Evolutionary conservation across 2,113 vertebrate species (phyloP), one percentile per base, ranked within the genome.

Genomic region (Prietella phreatophila): DNA sequence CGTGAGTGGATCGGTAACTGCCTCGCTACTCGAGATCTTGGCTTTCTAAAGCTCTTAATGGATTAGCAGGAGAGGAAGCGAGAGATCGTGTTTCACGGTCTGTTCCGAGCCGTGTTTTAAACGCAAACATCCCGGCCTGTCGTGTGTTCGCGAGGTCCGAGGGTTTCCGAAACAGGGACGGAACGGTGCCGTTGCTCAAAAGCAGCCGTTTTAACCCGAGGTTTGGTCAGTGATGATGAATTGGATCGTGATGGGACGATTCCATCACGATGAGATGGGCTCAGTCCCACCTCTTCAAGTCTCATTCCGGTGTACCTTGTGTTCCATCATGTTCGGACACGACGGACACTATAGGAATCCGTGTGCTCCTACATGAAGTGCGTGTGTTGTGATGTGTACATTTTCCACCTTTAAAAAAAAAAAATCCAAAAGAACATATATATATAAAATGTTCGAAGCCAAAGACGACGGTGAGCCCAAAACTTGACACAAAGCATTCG

Each of bases 1-100:
- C 17, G 30, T 2, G 22, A 25, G 33, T 19, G 7, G 36, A 75
- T 85, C 50, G 65, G 39, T 73, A 69, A 58, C 83, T 8, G 65
- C 14, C 14, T 61, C 36, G 10, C 2, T 5, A 47, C 42, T 47
- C 42, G 1, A 10, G 13, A 27, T 47, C 10, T 85, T 36, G 22
- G 30, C 22, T 85, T 85, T 53, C 42, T 17, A 5, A 39, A 42
- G 55, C 71, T 60, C 55, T 76, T 47, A 85, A 76, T 85, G 84
- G 71, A 85, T 47, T 61, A n/a, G 14, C 69, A 47, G 6, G 36
- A 61, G 53, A 76, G 84, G 84, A 85, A 85, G 76, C 61, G 47
- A 47, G 71, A 47, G 84, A 60, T 85, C 36, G 17, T 58, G 55
- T 85, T 85, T 76, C 84, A 25, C 0, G 8, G 33, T 27, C 67